phyloP scores from a whole-genome alignment of 35 echinoderm and acorn worm species.

The Acanthaster planci region DNA sequence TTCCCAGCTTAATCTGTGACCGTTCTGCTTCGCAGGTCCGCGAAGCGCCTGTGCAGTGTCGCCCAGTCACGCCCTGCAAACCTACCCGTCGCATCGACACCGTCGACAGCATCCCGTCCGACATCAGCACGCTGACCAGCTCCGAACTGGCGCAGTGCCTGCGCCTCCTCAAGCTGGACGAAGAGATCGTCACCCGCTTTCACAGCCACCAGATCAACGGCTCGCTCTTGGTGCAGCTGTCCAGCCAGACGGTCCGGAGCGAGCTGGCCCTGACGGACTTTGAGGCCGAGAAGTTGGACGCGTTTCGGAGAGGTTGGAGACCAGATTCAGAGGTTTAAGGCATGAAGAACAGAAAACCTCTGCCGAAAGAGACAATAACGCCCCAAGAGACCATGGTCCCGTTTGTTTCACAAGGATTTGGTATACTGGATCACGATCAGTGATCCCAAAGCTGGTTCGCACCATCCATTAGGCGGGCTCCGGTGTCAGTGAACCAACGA shows the following conservation, averaged over 20 bases:
- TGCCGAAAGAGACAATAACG: too few species aligned
- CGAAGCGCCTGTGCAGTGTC: too few species aligned
- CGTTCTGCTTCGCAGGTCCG: too few species aligned
- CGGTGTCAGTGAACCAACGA: too few species aligned
- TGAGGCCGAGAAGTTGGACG: neutral
- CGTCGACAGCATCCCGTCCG: neutral
- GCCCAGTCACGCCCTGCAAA: too few species aligned
- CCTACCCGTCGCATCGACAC: neutral
- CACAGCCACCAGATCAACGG: neutral
- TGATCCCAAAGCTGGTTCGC: too few species aligned
- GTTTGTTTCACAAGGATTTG: too few species aligned
- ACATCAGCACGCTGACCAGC: neutral
- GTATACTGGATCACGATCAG: too few species aligned
- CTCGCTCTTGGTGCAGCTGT: neutral
- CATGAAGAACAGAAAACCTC: too few species aligned
- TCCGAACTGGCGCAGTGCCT: constrained; percentile 2
- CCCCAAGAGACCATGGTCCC: too few species aligned
- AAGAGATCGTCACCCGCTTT: neutral
- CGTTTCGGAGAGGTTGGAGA: neutral
- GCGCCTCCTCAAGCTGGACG: neutral
- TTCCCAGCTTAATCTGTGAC: too few species aligned
- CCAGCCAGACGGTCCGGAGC: neutral
- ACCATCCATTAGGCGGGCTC: too few species aligned
- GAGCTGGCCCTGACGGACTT: constrained; percentile 1
- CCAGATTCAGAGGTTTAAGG: neutral